Evolutionary conservation across 2,888 invertebrate species (phyloP).

Genomic region (Drosophila lutescens): DNA sequence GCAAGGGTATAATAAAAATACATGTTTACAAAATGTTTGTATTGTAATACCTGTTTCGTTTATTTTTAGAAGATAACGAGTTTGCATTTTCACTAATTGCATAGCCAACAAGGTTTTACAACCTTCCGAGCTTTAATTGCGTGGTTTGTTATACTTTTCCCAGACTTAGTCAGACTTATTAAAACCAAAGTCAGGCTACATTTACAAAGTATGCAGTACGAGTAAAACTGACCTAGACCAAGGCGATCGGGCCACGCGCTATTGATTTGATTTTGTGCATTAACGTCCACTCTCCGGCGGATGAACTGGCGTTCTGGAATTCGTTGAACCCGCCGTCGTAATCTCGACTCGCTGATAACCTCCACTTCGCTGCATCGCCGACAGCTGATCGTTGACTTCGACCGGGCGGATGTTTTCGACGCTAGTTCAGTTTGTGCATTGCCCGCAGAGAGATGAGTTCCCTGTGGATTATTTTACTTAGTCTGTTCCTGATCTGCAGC

Average conservation of each 20-base stretch:
- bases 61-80: background rate
- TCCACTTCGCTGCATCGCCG: constrained; percentile 28
- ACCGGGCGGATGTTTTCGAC: constrained; percentile 32
- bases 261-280: constrained; percentile 27
- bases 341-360: constrained; percentile 66
- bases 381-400: constrained; percentile 27
- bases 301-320: constrained; percentile 23
- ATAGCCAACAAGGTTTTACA: constrained; percentile 8
- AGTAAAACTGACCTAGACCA: constrained; percentile 47
- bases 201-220: background rate
- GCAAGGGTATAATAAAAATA: no score
- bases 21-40: no score
- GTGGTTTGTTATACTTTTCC: background rate
- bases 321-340: constrained; percentile 65
- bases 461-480: constrained; percentile 22
- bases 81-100: constrained; percentile 3
- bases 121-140: background rate
- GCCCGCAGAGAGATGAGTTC: constrained; percentile 52
- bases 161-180: background rate
- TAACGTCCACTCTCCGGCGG: constrained; percentile 12
- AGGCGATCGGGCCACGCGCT: constrained; percentile 15
- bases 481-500: constrained; percentile 17
- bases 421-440: constrained; percentile 64
- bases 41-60: no score
- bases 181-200: constrained; percentile 3